Evolutionary conservation across 2,888 invertebrate species (phyloP).

Genomic region (Ophion slaviceki): DNA sequence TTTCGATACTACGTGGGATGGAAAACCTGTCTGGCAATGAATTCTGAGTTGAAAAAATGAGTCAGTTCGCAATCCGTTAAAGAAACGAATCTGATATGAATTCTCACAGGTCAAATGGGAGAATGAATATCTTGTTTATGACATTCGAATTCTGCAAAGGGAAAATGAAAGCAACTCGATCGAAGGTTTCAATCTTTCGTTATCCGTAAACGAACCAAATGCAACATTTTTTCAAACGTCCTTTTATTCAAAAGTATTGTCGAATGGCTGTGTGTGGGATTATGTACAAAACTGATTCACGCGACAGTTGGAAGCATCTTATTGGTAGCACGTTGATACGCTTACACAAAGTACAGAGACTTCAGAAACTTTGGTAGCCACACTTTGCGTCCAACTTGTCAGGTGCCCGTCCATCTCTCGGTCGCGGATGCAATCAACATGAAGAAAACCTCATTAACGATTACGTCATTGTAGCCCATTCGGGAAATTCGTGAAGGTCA

Average conservation of each 20-base stretch:
- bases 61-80: too few species aligned
- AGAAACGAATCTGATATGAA: too few species aligned
- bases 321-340: neutral
- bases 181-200: neutral
- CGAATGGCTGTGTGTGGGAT: conserved; percentile 20
- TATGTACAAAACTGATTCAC: conserved; percentile 57
- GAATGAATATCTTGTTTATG: too few species aligned
- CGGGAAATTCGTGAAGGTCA: conserved; percentile 86
- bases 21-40: too few species aligned
- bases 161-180: too few species aligned
- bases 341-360: neutral
- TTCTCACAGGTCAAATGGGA: too few species aligned
- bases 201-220: neutral
- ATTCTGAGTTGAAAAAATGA: too few species aligned
- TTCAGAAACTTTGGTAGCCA: neutral
- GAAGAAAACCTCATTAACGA: neutral
- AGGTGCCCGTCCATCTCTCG: neutral
- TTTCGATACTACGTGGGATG: too few species aligned
- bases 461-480: conserved; percentile 84
- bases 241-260: conserved; percentile 53
- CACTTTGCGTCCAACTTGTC: neutral
- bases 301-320: conserved; percentile 6
- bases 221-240: neutral
- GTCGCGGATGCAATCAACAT: neutral
- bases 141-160: too few species aligned